Base-by-base conservation (phyloP, 2,888 invertebrate species). In the Ametastegia equiseti region DNA sequence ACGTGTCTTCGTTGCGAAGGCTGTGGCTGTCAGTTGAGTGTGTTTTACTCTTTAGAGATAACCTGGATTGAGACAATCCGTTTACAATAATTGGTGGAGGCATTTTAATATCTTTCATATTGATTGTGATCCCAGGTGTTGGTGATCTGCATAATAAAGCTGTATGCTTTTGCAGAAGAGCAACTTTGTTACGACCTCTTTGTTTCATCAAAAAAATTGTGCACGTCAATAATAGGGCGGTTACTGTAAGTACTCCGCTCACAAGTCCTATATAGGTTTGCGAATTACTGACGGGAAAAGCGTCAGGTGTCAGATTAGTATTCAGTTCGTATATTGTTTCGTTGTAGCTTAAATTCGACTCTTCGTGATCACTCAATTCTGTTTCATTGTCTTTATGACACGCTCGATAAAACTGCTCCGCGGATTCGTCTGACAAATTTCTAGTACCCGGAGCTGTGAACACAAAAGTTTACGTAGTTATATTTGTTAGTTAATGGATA, bases 181-280 rank as follows among this genome's bases (percentile, higher is more conserved):
- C 94, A 5, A 94, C 94, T 84, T 94, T 94, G 87, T 95, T 94
- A 60, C 94, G 92, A n/a, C 95, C 95, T 33, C 95, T 91, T 45
- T 95, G 92, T 80, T 95, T 94, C 93, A 96, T 94, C 83, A 95
- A 92, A 85, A 94, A 93, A 15, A 94, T 93, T 13, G 94, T 94
- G 88, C 95, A 94, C 39, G 95, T 94, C 81, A 95, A 91, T 30
- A 96, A 92, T 7, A 96, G 92, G 0, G 94, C 94, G 69, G 95
- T 92, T 88, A 95, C 94, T 2, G 95, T 95, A 83, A 96, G 89
- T 0, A 94, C 94, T 0, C 95, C 95, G 50, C 95, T 95, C 23
- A 96, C 93, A 5, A 67, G 84, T 19, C 91, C 91, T 73, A 91
- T 89, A 83, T 91, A 92, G 1, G 93, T 93, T 50, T 93, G 92